phyloP scores from a whole-genome alignment of 2,797 vertebrate genomes.

The Naso thynnoides region DNA sequence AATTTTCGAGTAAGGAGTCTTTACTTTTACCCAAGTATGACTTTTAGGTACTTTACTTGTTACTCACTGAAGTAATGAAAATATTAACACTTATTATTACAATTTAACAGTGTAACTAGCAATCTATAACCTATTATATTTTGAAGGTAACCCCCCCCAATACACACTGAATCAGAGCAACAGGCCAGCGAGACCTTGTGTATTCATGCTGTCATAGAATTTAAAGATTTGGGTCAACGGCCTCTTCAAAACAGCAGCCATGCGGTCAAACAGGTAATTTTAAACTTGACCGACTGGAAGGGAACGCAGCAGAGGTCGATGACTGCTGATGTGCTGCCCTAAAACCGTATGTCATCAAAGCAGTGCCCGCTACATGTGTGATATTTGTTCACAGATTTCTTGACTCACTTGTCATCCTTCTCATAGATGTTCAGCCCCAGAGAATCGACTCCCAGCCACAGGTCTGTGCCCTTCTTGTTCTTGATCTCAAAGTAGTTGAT shows the following conservation, averaged over 20 bases:
- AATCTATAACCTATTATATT: too few species aligned
- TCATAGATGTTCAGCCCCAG: conserved; percentile 97
- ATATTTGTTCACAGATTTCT: background rate
- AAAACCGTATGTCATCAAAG: conserved; percentile 7
- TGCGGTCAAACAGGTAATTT: conserved; percentile 36
- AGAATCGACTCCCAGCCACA: conserved; percentile 96
- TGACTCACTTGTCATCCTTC: conserved; percentile 90
- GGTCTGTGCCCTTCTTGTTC: conserved; percentile 96
- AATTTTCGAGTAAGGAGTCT: too few species aligned
- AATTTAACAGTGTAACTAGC: too few species aligned
- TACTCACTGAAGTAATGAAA: too few species aligned
- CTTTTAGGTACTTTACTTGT: too few species aligned
- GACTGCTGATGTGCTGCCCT: conserved; percentile 50
- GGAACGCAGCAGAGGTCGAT: conserved; percentile 44
- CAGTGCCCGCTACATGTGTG: background rate
- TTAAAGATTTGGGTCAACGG: conserved; percentile 45
- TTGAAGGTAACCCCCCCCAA: too few species aligned
- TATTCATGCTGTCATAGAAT: conserved; percentile 11
- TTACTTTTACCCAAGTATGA: too few species aligned
- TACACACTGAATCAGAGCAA: background rate
- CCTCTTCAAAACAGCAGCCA: conserved; percentile 57
- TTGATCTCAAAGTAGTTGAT: conserved; percentile 99
- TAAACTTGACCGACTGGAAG: conserved; percentile 32
- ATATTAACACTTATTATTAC: too few species aligned
- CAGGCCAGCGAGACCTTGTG: background rate